Evolutionary conservation across 2,113 vertebrate genomes (phyloP), one percentile per base, ranked within the genome.

Genomic region (Chamaetylas fuelleborni): DNA sequence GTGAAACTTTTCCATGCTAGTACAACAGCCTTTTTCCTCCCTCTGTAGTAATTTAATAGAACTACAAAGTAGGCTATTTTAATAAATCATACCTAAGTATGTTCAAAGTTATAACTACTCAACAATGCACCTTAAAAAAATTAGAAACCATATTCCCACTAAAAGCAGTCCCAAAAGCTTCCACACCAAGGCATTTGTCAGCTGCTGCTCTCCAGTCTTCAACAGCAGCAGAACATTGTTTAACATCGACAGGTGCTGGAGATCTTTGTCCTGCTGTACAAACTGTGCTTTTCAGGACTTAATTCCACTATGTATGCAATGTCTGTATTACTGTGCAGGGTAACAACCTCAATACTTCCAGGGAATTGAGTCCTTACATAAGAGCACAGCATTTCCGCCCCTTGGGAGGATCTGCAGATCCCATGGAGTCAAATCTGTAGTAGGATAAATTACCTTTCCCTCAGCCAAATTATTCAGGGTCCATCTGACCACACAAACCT

Each of bases 371-470:
- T 10, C 45, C 33, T 74, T 61, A 7, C 12, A 11, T 9, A 84
- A 23, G 7, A 1, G 12, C 64, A 53, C 2, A 67, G 83, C 53
- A 36, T 23, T 77, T 26, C 48, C 45, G 34, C 42, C 38, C 57
- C 67, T 16, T 2, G 28, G 26, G n/a, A 64, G 24, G 17, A 40
- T 5, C 60, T 62, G 9, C 57, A 47, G 5, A 36, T 8, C 57
- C 23, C 53, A 48, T 0, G 2, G 2, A 54, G 5, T 12, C 53
- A 48, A 14, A 79, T 8, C 48, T 34, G 9, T 0, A 26, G 22
- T 1, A 14, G 23, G 43, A 81, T 19, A 69, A 69, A 72, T 40
- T 3, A 43, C 19, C 36, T 53, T 56, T 31, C 56, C n/a, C 51
- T 77, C 77, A 62, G 36, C 15, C 54, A 11, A 57, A 54, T 4